Base-by-base conservation (phyloP, 2,888 invertebrate genomes). In the Dasypogon diadema region DNA sequence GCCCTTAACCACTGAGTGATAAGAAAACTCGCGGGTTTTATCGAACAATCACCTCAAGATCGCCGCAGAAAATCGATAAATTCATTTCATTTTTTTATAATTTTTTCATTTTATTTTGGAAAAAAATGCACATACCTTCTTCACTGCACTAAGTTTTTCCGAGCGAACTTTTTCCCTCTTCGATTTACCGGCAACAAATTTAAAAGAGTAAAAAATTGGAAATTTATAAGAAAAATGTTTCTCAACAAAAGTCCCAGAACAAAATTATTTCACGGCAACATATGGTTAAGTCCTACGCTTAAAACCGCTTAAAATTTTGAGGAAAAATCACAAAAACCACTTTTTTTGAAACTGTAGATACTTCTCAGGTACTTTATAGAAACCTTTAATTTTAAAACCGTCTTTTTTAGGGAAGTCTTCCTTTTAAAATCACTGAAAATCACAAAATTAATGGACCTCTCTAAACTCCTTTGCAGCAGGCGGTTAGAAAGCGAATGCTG, bases 191-290 rank as follows among this genome's bases (percentile, higher is more conserved):
- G 22, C 60, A 60, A 60, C 34, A 22, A 37, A 60, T 51, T 51
- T 16, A 10, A 16, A 51, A 42, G 12, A 12, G 12, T 42, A 10
- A 42, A 30, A 30, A 30, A 30, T 30, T 30, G 8, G 4, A 30
- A 30, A 30, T 30, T 30, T 30, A 12, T n/a, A 12, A 42, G 2
- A 1, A 42, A 58, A 60, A 60, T 60, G 60, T 60, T 60, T 60
- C 24, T 60, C 60, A 60, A 60, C 60, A 60, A 60, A 51, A 21
- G 60, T 60, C 21, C 22, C 60, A 60, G 37, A 60, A 37, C 60
- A 60, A 60, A 42, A 42, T 12, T 42, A 30, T 18, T 60, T 60
- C 60, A 60, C 60, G 37, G 60, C 60, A 60, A 60, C 60, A 60
- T 60, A 60, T 60, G 60, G 60, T 60, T 60, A 21, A 30, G 14